These are phyloP conservation scores for Coranthus polyacanthus DNA, from an alignment of 2,797 vertebrate genomes.

Conservation along the genomic window DNA sequence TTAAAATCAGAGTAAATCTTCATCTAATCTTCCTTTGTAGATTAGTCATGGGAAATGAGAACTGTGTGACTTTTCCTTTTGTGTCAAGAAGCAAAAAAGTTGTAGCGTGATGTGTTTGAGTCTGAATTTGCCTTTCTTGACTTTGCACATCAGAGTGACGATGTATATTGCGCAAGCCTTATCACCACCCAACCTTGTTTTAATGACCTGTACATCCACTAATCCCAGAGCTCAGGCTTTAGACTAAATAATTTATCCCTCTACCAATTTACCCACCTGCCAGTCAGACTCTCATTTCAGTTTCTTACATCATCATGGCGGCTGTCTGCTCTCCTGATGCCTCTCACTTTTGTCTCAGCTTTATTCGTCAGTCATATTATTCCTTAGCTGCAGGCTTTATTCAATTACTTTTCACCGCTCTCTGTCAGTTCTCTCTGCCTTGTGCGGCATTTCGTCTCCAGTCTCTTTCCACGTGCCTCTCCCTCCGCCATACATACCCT, in stretches of 20 bases:
- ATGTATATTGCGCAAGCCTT: no score
- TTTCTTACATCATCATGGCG: slow-evolving; percentile 51
- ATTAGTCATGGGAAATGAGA: no score
- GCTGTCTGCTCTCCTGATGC: neutral
- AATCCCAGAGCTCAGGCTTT: slow-evolving; percentile 23
- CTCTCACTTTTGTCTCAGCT: slow-evolving; percentile 18
- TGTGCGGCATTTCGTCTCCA: slow-evolving; percentile 25
- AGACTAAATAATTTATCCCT: slow-evolving; percentile 54
- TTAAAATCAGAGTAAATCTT: no score
- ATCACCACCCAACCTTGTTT: neutral
- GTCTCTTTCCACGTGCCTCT: no score
- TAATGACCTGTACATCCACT: slow-evolving; percentile 1
- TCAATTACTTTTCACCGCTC: slow-evolving; percentile 34
- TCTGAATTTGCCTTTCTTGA: no score
- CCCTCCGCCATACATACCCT: slow-evolving; percentile 38
- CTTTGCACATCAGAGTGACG: no score
- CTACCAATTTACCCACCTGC: slow-evolving; percentile 22
- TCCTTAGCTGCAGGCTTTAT: slow-evolving; percentile 24
- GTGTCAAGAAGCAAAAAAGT: no score
- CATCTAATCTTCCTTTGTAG: no score
- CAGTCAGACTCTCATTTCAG: slow-evolving; percentile 40
- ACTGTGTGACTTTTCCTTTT: no score
- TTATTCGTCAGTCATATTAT: slow-evolving; percentile 28
- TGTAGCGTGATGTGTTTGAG: no score
- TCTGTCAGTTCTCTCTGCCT: slow-evolving; percentile 16